Conservation (phyloP, 2,797 vertebrate genomes). For the Phoebastria nigripes region DNA sequence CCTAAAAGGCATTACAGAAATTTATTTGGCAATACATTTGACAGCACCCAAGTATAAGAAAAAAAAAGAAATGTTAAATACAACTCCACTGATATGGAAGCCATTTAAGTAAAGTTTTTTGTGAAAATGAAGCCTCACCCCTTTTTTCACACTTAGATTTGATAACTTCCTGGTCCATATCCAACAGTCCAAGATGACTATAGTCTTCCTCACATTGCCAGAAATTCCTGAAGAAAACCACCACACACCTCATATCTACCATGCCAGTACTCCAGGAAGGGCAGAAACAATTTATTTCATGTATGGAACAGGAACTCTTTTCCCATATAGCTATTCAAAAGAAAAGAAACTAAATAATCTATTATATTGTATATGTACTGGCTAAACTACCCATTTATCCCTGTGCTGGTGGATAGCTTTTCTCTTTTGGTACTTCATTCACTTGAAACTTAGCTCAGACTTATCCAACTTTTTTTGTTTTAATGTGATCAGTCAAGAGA, state of each 20-base stretch:
- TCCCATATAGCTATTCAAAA: background rate
- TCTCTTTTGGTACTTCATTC: background rate
- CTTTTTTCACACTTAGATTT: background rate
- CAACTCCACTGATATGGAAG: background rate
- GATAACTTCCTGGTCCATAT: background rate
- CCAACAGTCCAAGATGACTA: background rate
- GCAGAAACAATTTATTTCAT: background rate
- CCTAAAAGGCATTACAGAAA: background rate
- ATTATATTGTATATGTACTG: rapidly evolving
- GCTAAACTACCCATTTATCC: background rate
- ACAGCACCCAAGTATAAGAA: background rate
- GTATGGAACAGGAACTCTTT: background rate
- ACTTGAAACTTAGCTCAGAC: background rate
- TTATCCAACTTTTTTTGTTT: background rate
- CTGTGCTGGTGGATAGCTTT: background rate
- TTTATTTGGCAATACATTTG: background rate
- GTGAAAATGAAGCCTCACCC: background rate
- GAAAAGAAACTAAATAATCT: background rate
- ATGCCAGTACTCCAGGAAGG: background rate
- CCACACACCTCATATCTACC: background rate
- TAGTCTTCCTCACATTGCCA: background rate
- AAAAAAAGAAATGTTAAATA: background rate
- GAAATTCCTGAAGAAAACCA: background rate
- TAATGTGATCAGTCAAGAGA: background rate
- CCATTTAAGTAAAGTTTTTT: background rate